Base-by-base conservation (phyloP, 1,140 invertebrate genomes). In the Drosophila teissieri region DNA sequence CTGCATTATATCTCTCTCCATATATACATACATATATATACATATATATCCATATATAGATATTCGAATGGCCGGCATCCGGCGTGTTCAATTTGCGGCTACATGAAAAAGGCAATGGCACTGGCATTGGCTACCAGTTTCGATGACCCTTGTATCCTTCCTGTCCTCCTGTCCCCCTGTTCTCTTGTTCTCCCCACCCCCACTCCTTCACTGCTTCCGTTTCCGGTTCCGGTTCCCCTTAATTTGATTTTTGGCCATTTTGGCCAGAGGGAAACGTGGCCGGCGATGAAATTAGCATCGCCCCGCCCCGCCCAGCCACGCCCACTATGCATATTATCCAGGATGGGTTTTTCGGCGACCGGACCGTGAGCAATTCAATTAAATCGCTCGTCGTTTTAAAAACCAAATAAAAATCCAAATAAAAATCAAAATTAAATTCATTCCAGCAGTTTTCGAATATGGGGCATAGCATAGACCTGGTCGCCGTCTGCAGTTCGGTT, bases 371-470 rank as follows among this genome's bases (percentile, higher is more conserved):
- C 67, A 75, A 82, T 82, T 82, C 80, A 82, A 82, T 82, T 82
- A 82, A 82, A 83, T 82, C 80, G 80, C 64, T 83, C 79, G 69
- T 51, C 80, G 69, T 63, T 83, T 83, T 68, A 78, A 82, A 81
- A 81, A 75, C 58, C 72, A 49, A 70, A 81, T 76, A 79, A 81
- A 80, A 80, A 80, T 49, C 55, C 58, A 82, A 78, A 83, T 83
- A 82, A 82, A 82, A 83, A 82, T 83, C 80, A 83, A 83, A 82
- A 82, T 82, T 79, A 82, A 82, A 82, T 83, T 82, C 80, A 82
- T 75, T 58, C 63, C 70, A 40, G 44, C 57, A 56, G 57, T 54
- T 65, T 49, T 48, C 24, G 19, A n/a, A 42, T 24, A 27, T 12
- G 6, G 11, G 3, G 2, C 2, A n/a, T 5, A 4, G 4, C 2